Evolutionary conservation across 2,888 invertebrate species (phyloP).

Genomic region (Frankliniella intonsa): DNA sequence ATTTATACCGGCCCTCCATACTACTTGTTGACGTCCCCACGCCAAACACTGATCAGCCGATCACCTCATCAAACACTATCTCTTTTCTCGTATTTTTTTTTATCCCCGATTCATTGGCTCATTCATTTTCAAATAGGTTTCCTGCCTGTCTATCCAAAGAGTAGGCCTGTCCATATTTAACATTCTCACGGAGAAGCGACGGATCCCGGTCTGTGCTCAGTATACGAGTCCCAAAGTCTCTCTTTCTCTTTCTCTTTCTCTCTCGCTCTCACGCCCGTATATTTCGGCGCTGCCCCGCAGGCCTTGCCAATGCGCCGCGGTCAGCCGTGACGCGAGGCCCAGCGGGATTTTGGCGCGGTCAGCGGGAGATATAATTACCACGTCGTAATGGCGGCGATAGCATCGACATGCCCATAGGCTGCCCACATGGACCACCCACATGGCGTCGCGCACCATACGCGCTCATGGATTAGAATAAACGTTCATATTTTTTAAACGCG

Average conservation of each 20-base stretch:
- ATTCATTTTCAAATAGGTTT: no score
- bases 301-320: neutral
- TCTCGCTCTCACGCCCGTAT: no score
- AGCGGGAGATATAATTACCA: slow-evolving; percentile 26
- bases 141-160: no score
- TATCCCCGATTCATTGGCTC: no score
- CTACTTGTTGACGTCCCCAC: neutral
- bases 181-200: no score
- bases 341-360: neutral
- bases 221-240: no score
- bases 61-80: no score
- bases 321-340: neutral
- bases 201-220: no score
- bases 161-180: no score
- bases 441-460: neutral
- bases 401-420: neutral
- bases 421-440: slow-evolving; percentile 21
- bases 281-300: neutral
- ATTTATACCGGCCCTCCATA: neutral
- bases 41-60: neutral
- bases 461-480: neutral
- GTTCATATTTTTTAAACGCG: neutral
- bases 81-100: no score
- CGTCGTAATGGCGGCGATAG: slow-evolving; percentile 8
- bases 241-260: no score